Percentiles rank a stretch among this genome's conserved stretches.
Conservation (phyloP, 2,888 invertebrate species). For the Orthosia incerta region DNA sequence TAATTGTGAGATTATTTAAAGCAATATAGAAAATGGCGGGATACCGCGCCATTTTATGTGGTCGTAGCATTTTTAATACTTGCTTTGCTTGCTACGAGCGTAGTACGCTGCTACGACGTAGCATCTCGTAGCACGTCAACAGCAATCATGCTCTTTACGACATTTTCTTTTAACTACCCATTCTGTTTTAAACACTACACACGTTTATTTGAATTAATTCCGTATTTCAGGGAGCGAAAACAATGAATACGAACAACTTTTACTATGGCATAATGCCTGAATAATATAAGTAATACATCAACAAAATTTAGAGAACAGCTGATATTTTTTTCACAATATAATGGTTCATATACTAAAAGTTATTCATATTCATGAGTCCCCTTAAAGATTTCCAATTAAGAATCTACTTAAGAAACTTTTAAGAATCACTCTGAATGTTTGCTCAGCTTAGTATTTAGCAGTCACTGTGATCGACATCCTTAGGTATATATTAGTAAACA, state of each 20-base stretch:
- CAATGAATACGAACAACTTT: no score
- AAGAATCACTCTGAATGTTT: no score
- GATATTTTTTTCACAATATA: background rate
- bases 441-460: background rate
- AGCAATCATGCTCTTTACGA: background rate
- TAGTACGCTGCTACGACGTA: constrained; percentile 58
- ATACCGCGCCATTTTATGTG: no score
- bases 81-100: constrained; percentile 8
- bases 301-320: background rate
- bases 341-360: no score
- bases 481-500: constrained; percentile 63
- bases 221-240: background rate
- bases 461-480: constrained; percentile 12
- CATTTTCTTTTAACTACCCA: background rate
- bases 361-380: background rate
- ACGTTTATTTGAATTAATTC: background rate
- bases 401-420: background rate
- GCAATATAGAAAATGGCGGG: no score
- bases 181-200: background rate
- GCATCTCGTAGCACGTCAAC: constrained; percentile 45
- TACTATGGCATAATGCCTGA: no score
- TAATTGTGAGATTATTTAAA: no score
- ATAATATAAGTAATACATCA: no score
- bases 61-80: background rate
- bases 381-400: background rate